Conservation (phyloP, 2,113 vertebrate species). For the Typhlomys cinereus region DNA sequence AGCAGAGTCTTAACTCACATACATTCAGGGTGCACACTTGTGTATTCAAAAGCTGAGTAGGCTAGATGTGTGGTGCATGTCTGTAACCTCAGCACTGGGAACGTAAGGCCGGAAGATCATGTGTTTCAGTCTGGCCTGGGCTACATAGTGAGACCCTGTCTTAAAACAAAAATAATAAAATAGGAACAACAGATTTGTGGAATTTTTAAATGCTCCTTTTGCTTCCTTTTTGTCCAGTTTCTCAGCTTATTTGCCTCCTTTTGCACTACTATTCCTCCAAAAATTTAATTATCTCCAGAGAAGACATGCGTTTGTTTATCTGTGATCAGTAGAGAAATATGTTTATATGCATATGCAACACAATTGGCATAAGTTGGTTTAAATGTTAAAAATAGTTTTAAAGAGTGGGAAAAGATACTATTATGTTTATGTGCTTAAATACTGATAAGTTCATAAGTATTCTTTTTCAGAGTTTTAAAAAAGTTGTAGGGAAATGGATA, state of each 20-base stretch:
- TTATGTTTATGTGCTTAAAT: conserved; percentile 22
- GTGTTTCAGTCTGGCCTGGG: neutral
- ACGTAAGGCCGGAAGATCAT: neutral
- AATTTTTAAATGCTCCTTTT: neutral
- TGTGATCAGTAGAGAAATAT: no score
- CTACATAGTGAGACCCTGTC: neutral
- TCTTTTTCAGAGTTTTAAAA: neutral
- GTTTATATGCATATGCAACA: no score
- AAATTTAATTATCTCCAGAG: neutral
- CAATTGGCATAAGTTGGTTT: no score
- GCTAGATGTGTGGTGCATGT: neutral
- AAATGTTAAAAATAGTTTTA: no score
- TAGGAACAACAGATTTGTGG: neutral
- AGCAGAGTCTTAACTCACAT: neutral
- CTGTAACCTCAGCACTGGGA: neutral
- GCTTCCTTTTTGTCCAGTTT: neutral
- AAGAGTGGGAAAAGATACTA: neutral
- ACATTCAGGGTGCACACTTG: neutral
- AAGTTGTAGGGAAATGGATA: neutral
- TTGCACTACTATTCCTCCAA: neutral
- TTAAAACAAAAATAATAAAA: neutral
- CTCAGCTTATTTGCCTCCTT: neutral
- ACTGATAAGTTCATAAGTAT: neutral
- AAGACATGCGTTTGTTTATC: neutral
- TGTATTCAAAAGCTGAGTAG: neutral